phyloP scores from a whole-genome alignment of 2,797 vertebrate genomes.

The Sciaenops ocellatus region DNA sequence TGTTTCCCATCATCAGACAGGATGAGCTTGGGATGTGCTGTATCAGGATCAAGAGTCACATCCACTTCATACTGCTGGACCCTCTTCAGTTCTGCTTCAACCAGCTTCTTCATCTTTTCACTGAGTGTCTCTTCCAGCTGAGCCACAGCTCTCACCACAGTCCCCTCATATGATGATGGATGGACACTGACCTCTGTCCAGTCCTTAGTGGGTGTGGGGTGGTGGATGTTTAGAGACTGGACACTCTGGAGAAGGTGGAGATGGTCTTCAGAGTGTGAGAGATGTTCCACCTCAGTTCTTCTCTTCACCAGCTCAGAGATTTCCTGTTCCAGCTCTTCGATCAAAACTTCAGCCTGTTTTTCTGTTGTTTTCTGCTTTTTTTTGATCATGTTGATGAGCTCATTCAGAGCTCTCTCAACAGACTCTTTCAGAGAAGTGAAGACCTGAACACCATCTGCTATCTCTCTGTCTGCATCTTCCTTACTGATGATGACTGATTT shows the following conservation, averaged over 20 bases:
- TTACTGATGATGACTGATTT: not conserved
- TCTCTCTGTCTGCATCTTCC: not conserved
- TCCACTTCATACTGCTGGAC: slow-evolving; percentile 18
- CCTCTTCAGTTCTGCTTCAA: slow-evolving; percentile 1
- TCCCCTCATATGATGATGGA: not conserved
- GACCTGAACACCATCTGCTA: not conserved
- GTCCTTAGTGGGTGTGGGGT: not conserved
- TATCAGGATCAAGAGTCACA: slow-evolving; percentile 21
- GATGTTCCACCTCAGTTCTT: not conserved
- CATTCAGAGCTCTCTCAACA: not conserved
- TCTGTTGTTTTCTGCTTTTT: not conserved
- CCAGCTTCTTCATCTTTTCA: not conserved
- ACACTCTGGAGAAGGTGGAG: slow-evolving; percentile 14
- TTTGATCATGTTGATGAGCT: accelerated
- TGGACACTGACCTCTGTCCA: not conserved
- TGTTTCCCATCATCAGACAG: not conserved
- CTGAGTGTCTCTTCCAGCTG: slow-evolving; percentile 14
- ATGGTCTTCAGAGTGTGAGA: slow-evolving; percentile 27
- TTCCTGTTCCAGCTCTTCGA: slow-evolving; percentile 30
- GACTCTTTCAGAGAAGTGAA: slow-evolving; percentile 7
- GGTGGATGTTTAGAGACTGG: not conserved
- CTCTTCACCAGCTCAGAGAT: slow-evolving; percentile 26
- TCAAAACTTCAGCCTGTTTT: not conserved
- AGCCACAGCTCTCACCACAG: not conserved
- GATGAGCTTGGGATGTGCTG: accelerated